Evolutionary conservation across 2,113 vertebrate genomes (phyloP).

Genomic region (Panthera tigris): DNA sequence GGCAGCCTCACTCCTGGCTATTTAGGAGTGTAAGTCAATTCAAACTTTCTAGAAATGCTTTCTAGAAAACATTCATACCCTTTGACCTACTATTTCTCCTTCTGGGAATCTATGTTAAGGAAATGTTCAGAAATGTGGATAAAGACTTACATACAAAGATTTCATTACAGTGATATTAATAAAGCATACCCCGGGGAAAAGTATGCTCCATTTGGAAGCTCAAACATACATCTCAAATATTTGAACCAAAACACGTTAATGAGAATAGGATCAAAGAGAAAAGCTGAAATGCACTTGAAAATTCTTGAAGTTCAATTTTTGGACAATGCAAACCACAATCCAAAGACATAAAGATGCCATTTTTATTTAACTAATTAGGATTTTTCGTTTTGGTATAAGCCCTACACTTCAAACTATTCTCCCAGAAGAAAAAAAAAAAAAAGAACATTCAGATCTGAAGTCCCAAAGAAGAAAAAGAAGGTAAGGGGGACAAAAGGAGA

Average conservation of each 20-base stretch:
- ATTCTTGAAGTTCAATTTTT: background rate
- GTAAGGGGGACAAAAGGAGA: background rate
- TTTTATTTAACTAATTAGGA: background rate
- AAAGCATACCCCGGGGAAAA: background rate
- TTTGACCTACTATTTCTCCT: conserved; percentile 4
- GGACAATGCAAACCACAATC: background rate
- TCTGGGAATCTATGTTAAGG: conserved; percentile 25
- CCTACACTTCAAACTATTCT: background rate
- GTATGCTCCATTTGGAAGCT: background rate
- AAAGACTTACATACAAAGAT: background rate
- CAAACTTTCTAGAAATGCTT: background rate
- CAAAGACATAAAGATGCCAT: background rate
- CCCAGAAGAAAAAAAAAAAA: background rate
- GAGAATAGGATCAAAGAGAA: background rate
- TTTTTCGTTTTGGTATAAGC: background rate
- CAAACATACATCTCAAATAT: background rate
- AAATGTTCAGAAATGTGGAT: background rate
- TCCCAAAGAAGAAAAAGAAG: background rate
- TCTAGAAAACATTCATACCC: background rate
- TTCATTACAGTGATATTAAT: background rate
- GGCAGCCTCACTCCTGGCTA: background rate
- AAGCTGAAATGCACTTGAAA: background rate
- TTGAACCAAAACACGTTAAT: background rate
- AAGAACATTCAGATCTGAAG: background rate
- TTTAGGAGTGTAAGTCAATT: background rate